Percentiles rank a stretch among this genome's conserved stretches.
phyloP scores from a whole-genome alignment of 2,797 vertebrate species.

The Acrocephalus scirpaceus region DNA sequence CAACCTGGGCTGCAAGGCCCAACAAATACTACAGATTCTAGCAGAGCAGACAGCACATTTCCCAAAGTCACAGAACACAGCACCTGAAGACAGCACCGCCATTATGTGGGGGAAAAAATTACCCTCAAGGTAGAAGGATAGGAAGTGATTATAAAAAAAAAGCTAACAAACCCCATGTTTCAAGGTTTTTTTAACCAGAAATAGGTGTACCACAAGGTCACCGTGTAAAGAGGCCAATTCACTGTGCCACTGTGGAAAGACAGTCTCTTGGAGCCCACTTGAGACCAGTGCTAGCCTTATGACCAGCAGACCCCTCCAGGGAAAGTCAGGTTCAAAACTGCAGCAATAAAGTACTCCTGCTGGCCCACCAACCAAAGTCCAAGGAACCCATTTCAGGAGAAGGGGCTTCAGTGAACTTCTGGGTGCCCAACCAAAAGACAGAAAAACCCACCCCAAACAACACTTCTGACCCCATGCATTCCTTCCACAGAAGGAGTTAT shows the following conservation, averaged over 20 bases:
- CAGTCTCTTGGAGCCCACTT: background rate
- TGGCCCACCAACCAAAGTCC: background rate
- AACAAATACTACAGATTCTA: background rate
- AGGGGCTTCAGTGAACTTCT: background rate
- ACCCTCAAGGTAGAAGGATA: background rate
- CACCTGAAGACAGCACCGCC: background rate
- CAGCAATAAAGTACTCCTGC: background rate
- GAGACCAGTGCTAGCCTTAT: background rate
- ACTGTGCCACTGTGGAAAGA: accelerated
- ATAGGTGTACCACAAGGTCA: background rate
- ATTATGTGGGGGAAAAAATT: accelerated
- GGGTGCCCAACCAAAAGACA: background rate
- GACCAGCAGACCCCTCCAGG: background rate
- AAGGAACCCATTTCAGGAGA: background rate
- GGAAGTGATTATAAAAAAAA: background rate
- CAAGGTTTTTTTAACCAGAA: background rate
- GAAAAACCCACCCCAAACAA: background rate
- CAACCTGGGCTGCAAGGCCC: background rate
- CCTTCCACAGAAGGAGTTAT: background rate
- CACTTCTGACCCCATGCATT: background rate
- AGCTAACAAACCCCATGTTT: background rate
- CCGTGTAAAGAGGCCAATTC: background rate
- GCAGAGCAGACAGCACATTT: background rate
- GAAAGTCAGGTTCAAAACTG: background rate
- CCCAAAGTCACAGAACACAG: background rate